Conservation (phyloP, 2,797 vertebrate species). For the Lepus townsendii region DNA sequence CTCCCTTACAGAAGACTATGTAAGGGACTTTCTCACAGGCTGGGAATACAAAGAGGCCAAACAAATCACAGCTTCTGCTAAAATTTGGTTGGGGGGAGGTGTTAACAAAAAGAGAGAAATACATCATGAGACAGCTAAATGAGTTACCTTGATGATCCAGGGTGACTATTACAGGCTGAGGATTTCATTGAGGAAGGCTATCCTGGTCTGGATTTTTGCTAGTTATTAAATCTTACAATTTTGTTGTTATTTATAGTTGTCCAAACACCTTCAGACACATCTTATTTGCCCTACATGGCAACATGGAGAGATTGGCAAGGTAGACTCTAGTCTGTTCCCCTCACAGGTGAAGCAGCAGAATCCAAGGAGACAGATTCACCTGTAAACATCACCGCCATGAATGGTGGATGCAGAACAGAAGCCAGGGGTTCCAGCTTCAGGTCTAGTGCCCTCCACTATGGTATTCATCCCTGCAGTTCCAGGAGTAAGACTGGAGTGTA, state of each 20-base stretch:
- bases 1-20: not conserved
- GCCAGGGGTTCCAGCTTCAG: not conserved
- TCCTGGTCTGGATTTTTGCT: not conserved
- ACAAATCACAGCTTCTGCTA: not conserved
- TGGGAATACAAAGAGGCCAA: not conserved
- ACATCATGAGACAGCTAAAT: not conserved
- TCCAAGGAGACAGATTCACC: not conserved
- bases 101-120: not conserved
- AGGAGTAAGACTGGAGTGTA: not conserved
- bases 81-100: not conserved
- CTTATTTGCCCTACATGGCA: not conserved
- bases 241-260: not conserved
- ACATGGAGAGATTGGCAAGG: not conserved
- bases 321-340: not conserved
- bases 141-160: not conserved
- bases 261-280: not conserved
- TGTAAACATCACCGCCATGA: not conserved
- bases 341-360: not conserved
- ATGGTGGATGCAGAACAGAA: not conserved
- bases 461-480: not conserved
- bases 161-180: not conserved
- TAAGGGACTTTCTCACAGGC: not conserved
- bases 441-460: accelerated
- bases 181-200: not conserved
- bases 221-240: not conserved